These are phyloP conservation scores for Pomatostomus ruficeps DNA, from an alignment of 2,113 vertebrate species.

Conservation along the genomic window DNA sequence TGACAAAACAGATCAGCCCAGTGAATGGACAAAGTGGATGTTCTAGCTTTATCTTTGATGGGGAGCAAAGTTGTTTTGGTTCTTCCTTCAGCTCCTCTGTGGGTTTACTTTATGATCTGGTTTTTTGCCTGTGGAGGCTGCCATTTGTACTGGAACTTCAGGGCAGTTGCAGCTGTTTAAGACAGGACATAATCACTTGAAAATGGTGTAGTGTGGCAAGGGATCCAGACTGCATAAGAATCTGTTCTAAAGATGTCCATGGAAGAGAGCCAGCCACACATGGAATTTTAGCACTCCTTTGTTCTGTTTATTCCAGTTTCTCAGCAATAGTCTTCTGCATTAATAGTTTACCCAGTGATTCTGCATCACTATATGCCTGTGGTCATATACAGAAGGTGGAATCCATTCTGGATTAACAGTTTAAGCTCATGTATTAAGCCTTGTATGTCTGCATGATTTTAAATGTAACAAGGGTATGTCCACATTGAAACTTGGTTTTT, in stretches of 20 bases:
- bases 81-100: not conserved
- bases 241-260: not conserved
- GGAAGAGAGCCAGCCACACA: not conserved
- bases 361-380: not conserved
- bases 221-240: not conserved
- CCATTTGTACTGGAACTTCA: not conserved
- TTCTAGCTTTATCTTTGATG: not conserved
- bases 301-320: not conserved
- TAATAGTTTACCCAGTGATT: not conserved
- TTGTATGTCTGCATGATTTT: not conserved
- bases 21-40: not conserved
- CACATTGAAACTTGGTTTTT: not conserved
- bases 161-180: not conserved
- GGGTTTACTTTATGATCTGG: not conserved
- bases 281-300: not conserved
- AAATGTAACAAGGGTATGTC: not conserved
- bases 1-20: not conserved
- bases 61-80: not conserved
- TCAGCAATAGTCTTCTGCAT: not conserved
- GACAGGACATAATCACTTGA: not conserved
- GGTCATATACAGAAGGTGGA: not conserved
- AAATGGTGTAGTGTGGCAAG: not conserved
- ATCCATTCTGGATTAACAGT: not conserved
- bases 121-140: not conserved
- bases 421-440: not conserved